Evolutionary conservation across 2,113 vertebrate genomes (phyloP), one percentile per base, ranked within the genome.

Genomic region (Mesoclemmys tuberculata): DNA sequence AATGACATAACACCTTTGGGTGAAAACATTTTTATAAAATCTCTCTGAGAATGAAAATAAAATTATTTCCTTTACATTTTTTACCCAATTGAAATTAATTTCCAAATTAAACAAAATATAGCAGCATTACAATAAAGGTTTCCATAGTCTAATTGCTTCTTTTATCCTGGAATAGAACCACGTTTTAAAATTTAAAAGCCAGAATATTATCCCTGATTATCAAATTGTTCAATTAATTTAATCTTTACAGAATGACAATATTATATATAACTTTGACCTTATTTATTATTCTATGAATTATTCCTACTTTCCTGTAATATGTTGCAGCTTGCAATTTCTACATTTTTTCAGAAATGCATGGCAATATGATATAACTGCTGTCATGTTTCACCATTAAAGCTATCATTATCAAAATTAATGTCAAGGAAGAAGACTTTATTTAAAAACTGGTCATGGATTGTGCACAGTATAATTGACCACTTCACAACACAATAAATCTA

Each of bases 391-490:
- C 19, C 82, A 93, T 93, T 97, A 93, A 95, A 97, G 93, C 96
- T 80, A 88, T 56, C 58, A 80, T 91, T 90, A 92, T 93, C 88
- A 92, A 95, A 97, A 96, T 82, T 93, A 89, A 94, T 95, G 89
- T 92, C 86, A 93, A 35, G 80, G 26, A 81, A 94, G 87, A 93
- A 90, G 78, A 71, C 58, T 96, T 95, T 94, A 95, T 97, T 97
- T 97, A 87, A 93, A 94, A 97, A 93, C 44, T 71, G 84, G 91
- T 97, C 94, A 97, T 90, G 93, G 93, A 41, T 77, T 93, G 79
- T 95, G 93, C 80, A 97, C 92, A 92, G 68, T 91, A 77, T 97
- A 97, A 98, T 97, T 97, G 95, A 94, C 82, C 54, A 93, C 58
- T 93, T 88, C 91, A 93, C 46, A 91, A 91, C 82, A 97, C 87